Conservation (phyloP, 2,113 vertebrate genomes). For the Callospermophilus lateralis region DNA sequence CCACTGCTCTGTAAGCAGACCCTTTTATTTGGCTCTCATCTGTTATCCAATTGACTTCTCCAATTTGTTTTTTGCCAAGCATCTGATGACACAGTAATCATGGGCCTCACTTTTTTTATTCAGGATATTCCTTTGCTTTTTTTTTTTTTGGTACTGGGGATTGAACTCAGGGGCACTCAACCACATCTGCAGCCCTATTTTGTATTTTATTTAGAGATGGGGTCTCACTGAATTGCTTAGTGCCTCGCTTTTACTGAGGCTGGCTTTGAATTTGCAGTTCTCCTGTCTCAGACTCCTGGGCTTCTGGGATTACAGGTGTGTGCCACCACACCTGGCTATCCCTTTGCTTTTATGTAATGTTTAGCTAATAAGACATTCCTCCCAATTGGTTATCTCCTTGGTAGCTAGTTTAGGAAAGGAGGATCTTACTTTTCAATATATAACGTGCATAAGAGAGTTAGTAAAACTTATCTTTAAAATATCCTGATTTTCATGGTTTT, state of each 20-base stretch:
- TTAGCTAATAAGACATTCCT: constrained; percentile 12
- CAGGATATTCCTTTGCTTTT: background rate
- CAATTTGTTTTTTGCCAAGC: constrained; percentile 12
- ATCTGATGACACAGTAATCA: background rate
- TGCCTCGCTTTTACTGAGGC: too few relatives aligned
- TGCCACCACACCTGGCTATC: too few relatives aligned
- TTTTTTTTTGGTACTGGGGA: too few relatives aligned
- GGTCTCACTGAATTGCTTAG: too few relatives aligned
- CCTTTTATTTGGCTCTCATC: background rate
- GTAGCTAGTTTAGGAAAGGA: background rate
- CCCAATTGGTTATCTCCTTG: background rate
- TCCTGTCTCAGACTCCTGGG: too few relatives aligned
- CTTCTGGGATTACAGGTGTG: too few relatives aligned
- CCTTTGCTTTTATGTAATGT: background rate
- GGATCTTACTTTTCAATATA: background rate
- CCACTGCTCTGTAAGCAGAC: background rate
- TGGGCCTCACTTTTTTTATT: background rate
- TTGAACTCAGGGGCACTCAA: too few relatives aligned
- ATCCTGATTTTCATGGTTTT: background rate
- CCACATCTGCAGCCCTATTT: too few relatives aligned
- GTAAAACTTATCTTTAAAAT: background rate
- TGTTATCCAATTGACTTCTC: background rate
- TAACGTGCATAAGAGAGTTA: background rate
- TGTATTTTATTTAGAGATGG: too few relatives aligned
- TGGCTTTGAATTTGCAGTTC: too few relatives aligned